phyloP scores from a whole-genome alignment of 2,113 vertebrate species.

The Gallinago media region DNA sequence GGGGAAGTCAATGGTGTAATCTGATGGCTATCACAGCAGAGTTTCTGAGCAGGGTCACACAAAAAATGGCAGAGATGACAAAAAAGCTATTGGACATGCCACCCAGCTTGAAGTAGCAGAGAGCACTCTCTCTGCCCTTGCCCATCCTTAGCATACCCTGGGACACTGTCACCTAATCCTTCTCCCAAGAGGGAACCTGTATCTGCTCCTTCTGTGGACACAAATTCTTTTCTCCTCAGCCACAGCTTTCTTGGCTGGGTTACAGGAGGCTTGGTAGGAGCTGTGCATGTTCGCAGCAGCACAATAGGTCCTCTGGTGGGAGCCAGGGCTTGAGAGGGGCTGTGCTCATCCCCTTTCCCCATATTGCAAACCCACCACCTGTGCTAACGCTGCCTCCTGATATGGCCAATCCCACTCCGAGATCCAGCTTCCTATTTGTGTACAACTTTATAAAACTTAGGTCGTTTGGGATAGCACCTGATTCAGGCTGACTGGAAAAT shows the following conservation, averaged over 20 bases:
- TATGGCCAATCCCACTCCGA: rapidly evolving
- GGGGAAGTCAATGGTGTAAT: neutral
- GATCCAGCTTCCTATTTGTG: neutral
- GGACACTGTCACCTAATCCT: neutral
- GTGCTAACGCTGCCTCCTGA: neutral
- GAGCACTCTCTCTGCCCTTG: neutral
- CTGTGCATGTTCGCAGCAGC: rapidly evolving
- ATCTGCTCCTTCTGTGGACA: neutral
- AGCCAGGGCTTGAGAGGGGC: neutral
- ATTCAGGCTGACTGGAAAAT: neutral
- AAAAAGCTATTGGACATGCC: rapidly evolving
- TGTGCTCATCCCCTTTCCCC: neutral
- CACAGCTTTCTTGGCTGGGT: neutral
- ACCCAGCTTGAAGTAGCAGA: neutral
- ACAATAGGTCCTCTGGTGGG: neutral
- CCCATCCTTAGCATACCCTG: neutral
- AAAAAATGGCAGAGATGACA: neutral
- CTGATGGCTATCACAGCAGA: neutral
- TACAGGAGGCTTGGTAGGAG: neutral
- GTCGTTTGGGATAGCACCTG: neutral
- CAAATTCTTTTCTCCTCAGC: neutral
- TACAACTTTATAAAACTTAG: neutral
- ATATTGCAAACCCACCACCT: neutral
- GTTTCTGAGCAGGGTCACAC: neutral
- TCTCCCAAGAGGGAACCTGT: rapidly evolving